These are phyloP conservation scores for Tragelaphus strepsiceros DNA, from an alignment of 2,113 vertebrate species.

Conservation along the genomic window DNA sequence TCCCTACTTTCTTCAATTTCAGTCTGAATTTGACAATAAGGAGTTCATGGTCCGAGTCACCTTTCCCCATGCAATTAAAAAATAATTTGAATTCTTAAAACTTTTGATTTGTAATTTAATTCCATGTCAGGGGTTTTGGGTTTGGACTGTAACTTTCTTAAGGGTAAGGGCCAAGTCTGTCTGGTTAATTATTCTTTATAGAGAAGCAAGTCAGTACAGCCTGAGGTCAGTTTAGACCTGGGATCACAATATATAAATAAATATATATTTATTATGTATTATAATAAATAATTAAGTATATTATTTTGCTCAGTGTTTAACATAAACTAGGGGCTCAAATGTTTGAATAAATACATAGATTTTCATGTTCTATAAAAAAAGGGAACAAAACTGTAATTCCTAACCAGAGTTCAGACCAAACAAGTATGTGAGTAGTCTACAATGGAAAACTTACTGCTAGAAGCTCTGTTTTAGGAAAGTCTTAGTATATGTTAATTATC, in stretches of 20 bases:
- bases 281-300: not conserved
- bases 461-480: not conserved
- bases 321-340: not conserved
- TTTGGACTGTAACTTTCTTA: not conserved
- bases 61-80: constrained; percentile 2
- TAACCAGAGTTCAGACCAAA: not conserved
- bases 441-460: not conserved
- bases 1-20: too few relatives aligned
- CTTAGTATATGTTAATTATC: not conserved
- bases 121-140: not conserved
- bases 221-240: not conserved
- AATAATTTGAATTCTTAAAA: not conserved
- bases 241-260: not conserved
- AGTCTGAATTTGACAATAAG: too few relatives aligned
- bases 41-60: too few relatives aligned
- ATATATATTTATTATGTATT: not conserved
- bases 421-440: not conserved
- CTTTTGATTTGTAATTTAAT: not conserved
- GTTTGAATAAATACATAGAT: not conserved
- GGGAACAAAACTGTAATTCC: not conserved
- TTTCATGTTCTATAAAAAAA: not conserved
- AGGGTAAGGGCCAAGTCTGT: not conserved
- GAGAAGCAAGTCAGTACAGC: not conserved
- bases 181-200: not conserved
- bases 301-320: not conserved